Evolutionary conservation across 2,797 vertebrate species (phyloP).

Genomic region (Anomalospiza imberbis): DNA sequence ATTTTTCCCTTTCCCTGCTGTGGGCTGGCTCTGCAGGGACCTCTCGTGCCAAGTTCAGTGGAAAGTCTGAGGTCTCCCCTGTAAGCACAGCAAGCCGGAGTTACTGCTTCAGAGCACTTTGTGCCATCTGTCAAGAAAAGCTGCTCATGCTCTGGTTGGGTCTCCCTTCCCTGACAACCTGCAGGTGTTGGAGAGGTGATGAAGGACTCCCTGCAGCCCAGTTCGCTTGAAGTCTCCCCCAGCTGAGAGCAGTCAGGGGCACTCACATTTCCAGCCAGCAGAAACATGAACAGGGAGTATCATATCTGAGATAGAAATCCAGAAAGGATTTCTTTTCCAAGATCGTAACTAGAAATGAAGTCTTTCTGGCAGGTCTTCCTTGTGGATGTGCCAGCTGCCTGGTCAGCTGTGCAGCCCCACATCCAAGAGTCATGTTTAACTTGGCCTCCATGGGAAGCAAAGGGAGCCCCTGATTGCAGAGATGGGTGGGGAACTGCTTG

Average conservation of each 20-base stretch:
- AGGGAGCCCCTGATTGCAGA: background rate
- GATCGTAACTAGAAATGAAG: background rate
- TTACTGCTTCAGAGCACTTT: background rate
- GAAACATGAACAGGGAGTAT: background rate
- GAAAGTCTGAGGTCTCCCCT: background rate
- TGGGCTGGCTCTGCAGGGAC: background rate
- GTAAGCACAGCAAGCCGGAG: fast-evolving
- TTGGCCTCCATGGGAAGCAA: background rate
- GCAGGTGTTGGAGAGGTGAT: background rate
- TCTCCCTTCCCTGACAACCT: background rate
- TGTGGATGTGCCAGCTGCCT: background rate
- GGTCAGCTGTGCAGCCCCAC: background rate
- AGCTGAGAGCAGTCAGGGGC: background rate
- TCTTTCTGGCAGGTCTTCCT: background rate
- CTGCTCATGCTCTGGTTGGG: fast-evolving
- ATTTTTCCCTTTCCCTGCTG: background rate
- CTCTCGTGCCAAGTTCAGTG: background rate
- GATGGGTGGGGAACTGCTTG: background rate
- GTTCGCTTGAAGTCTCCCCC: background rate
- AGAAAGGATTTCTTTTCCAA: background rate
- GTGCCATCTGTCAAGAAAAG: background rate
- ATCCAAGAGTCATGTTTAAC: background rate
- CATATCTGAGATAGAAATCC: background rate
- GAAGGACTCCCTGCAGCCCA: background rate
- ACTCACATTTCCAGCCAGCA: background rate